A percentile compares a stretch with the other conserved stretches of the same genome.
These are phyloP conservation scores for Stomatorhinus ivindoensis DNA, from an alignment of 2,113 vertebrate species.

Conservation along the genomic window DNA sequence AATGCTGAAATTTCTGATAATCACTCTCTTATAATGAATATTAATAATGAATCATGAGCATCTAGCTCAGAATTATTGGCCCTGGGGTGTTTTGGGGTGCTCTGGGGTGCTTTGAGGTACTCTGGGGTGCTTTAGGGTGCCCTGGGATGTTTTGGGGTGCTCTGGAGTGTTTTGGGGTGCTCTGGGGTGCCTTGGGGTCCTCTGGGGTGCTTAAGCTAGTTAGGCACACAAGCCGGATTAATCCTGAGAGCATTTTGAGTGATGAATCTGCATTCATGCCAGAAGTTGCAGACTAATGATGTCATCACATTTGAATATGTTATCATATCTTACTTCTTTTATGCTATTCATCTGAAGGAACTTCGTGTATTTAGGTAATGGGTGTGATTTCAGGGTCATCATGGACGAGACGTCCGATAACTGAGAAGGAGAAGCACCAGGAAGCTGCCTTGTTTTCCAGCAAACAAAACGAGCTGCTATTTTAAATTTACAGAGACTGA, in stretches of 20 bases:
- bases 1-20: neutral
- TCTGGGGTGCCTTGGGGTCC: neutral
- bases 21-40: neutral
- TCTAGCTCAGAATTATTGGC: neutral
- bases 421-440: neutral
- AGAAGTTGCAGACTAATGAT: neutral
- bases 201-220: neutral
- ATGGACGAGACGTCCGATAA: neutral
- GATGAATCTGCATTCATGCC: neutral
- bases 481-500: neutral
- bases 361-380: neutral
- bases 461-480: neutral
- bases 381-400: neutral
- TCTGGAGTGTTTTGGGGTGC: neutral
- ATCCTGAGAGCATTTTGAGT: neutral
- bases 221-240: neutral
- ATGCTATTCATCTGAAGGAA: neutral
- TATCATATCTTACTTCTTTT: neutral
- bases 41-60: neutral
- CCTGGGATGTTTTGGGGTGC: neutral
- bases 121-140: neutral
- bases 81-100: neutral
- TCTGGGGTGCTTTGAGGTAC: neutral
- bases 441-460: neutral
- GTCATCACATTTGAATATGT: neutral